phyloP scores from a whole-genome alignment of 30 jellyfish, hydroid and myxozoan species.

The Pseudorhiza aurosa region DNA sequence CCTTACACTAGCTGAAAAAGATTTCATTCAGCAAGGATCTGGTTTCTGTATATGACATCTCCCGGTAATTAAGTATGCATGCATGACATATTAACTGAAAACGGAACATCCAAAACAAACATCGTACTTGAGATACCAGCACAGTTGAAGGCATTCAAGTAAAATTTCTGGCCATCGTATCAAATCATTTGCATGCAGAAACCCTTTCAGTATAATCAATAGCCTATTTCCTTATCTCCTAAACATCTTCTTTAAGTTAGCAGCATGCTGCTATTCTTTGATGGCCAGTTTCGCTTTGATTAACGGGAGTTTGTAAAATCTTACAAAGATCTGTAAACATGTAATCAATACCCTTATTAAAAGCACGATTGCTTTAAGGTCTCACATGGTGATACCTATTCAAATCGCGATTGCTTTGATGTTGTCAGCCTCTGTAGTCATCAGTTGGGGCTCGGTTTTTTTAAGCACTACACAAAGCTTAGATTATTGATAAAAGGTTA shows the following conservation, averaged over 20 bases:
- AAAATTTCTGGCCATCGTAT: too few species aligned
- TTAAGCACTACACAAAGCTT: background rate
- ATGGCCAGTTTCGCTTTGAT: background rate
- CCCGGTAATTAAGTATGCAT: too few species aligned
- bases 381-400: background rate
- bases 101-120: too few species aligned
- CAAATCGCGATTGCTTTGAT: conserved; percentile 2
- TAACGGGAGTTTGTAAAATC: background rate
- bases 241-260: background rate
- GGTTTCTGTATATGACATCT: too few species aligned
- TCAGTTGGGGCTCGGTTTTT: background rate
- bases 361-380: background rate
- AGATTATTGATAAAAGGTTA: background rate
- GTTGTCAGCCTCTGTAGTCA: background rate
- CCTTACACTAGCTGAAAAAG: too few species aligned
- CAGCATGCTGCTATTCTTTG: background rate
- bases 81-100: too few species aligned
- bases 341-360: background rate
- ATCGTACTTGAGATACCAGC: too few species aligned
- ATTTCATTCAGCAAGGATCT: too few species aligned
- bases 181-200: too few species aligned
- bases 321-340: conserved; percentile 1
- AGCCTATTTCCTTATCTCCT: too few species aligned
- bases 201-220: too few species aligned
- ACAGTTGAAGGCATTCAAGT: too few species aligned